Evolutionary conservation across 1,140 invertebrate species (phyloP), one percentile per base, ranked within the genome.

Genomic region (Drosophila kohkoa): DNA sequence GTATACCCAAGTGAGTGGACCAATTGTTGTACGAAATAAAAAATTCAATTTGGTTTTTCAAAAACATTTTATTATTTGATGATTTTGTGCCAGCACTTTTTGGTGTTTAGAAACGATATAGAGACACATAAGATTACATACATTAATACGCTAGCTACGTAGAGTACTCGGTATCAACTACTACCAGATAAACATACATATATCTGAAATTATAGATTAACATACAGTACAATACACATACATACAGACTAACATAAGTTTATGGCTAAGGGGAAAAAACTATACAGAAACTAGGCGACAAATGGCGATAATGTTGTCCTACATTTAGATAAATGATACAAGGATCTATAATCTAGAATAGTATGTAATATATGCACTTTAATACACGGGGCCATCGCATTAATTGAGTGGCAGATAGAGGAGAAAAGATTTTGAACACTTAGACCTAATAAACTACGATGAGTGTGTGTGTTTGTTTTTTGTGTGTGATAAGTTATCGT

Each of bases 11-110:
- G 32, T 8, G 32, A 35, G 32, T 35, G 32, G 32, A 35, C 32
- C 0, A 16, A 55, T 55, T 13, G 41, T 15, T 15, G 11, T 16
- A 8, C 45, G 10, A 8, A 11, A 15, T 8, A 38, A 48, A 59
- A 32, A 16, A 2, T 10, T 0, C 3, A 2, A 1, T 51, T 57
- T 67, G 70, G 70, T 78, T 87, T 87, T 82, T 88, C 74, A 87
- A 79, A 72, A 82, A 88, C 71, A 65, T 88, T 75, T 75, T 75
- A 75, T 86, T 88, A 88, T 87, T 87, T 62, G 59, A 75, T 87
- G 65, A 68, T 85, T 65, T 85, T 87, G 83, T 87, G 82, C 82
- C 82, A 87, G 82, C 82, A 87, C 83, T 87, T 87, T 88, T 87
- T 87, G 82, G 82, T 87, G 83, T 70, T 66, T 83, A 77, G 51